phyloP scores from a whole-genome alignment of 2,113 vertebrate species.

The Brienomyrus longianalis region DNA sequence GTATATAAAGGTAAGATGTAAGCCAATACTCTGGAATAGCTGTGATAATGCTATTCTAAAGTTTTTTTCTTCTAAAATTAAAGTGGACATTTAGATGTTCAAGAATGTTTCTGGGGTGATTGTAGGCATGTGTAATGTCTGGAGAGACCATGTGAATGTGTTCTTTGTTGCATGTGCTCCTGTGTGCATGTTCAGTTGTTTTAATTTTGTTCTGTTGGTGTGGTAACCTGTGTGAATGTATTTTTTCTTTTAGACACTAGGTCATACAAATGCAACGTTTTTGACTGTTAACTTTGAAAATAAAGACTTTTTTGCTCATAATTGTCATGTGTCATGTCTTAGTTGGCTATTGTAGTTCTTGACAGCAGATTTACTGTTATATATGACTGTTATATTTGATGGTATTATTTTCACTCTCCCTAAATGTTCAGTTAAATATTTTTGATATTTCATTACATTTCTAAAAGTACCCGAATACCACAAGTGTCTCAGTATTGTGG shows the following conservation, averaged over 20 bases:
- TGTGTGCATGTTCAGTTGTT: background rate
- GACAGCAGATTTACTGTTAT: background rate
- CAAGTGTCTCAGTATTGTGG: background rate
- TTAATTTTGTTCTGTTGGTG: background rate
- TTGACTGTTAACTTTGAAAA: background rate
- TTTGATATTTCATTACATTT: background rate
- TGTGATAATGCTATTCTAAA: background rate
- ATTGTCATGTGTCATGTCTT: background rate
- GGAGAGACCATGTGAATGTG: background rate
- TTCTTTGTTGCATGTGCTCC: background rate
- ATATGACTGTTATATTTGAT: background rate
- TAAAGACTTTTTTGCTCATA: background rate
- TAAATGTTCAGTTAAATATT: background rate
- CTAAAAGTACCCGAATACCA: background rate
- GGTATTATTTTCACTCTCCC: background rate
- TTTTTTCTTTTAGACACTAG: background rate
- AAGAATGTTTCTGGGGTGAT: background rate
- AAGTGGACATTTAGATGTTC: background rate
- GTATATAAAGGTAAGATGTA: background rate
- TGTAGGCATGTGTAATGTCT: background rate
- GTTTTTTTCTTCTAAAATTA: background rate
- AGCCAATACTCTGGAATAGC: background rate
- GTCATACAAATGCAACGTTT: background rate
- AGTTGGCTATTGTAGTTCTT: background rate
- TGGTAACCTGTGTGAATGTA: background rate